Evolutionary conservation across 2,113 vertebrate species (phyloP), one percentile per base, ranked within the genome.

Genomic region (Peromyscus maniculatus): DNA sequence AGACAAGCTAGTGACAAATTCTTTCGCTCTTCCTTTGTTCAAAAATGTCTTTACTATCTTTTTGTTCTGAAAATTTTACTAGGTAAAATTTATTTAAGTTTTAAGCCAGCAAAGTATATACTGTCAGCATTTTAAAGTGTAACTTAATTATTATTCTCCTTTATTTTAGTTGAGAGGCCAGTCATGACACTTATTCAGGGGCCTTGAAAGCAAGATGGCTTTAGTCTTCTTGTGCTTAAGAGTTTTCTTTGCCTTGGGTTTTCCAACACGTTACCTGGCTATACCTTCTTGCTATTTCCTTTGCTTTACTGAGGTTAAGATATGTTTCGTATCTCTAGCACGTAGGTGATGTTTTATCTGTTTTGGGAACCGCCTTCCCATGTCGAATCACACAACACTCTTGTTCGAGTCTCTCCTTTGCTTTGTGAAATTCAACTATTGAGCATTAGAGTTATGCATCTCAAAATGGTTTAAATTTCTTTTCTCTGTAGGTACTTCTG

Each of bases 1-100:
- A 7, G 17, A n/a, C 62, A 46, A 77, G 7, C 10, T 59, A 39
- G 5, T n/a, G 5, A 62, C 72, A 84, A 31, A 8, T 64, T 87
- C 36, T 36, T 89, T 59, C 11, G 64, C 1, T 2, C 72, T 93
- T 89, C 19, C n/a, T 46, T 59, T 62, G 9, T 82, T 9, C 94
- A 0, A 87, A 74, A 89, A 91, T 46, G 8, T 77, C 16, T 77
- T 92, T 66, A 59, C 69, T 72, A 24, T 89, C 57, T 24, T 62
- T 78, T 46, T 8, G 28, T 74, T 72, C 93, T 64, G 13, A 66
- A 78, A 16, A 64, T 79, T 92, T 91, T 91, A 15, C 4, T 67
- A 33, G 21, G 21, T 95, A 77, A 72, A 90, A 33, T 83, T 79
- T 78, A 82, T 87, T 79, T 78, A 82, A 88, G 28, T 33, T 78